These are phyloP conservation scores for Drosophila punjabiensis DNA, from an alignment of 1,140 invertebrate species.

Conservation along the genomic window DNA sequence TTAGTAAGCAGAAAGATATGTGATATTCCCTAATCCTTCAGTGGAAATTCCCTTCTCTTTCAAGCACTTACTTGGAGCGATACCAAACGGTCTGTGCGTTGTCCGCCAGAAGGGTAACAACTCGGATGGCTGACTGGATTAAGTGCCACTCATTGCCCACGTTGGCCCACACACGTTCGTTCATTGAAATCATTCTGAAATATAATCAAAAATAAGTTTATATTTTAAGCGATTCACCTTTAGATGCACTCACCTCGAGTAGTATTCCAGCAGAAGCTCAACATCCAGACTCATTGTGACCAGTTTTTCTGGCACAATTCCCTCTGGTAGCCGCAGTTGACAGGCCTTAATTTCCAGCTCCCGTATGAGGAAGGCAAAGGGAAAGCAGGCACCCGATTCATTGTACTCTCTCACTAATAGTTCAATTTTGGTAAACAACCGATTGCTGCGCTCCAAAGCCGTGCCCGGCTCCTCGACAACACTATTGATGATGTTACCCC, in stretches of 20 bases:
- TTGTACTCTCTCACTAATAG: slow-evolving; percentile 90
- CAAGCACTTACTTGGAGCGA: slow-evolving; percentile 68
- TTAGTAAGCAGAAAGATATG: not conserved
- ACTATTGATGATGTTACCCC: slow-evolving; percentile 91
- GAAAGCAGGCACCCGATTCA: slow-evolving; percentile 91
- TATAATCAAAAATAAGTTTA: not conserved
- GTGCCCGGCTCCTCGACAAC: slow-evolving; percentile 86
- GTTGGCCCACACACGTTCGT: slow-evolving; percentile 91
- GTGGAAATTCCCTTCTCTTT: not conserved
- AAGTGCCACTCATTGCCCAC: slow-evolving; percentile 92
- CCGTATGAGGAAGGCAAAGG: slow-evolving; percentile 91
- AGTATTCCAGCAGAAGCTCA: slow-evolving; percentile 90
- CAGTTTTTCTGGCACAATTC: slow-evolving; percentile 89
- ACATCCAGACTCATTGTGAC: slow-evolving; percentile 90
- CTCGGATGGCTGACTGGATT: slow-evolving; percentile 89
- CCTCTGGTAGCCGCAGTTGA: slow-evolving; percentile 88
- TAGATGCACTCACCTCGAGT: slow-evolving; percentile 87
- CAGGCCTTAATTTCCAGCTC: slow-evolving; percentile 91
- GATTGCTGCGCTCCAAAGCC: slow-evolving; percentile 88
- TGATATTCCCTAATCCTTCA: no score
- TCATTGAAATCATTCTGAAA: slow-evolving; percentile 89
- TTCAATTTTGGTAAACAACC: slow-evolving; percentile 91
- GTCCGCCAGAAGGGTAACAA: slow-evolving; percentile 88
- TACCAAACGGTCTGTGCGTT: slow-evolving; percentile 67
- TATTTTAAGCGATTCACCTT: no score